A percentile compares a stretch with the other conserved stretches of the same genome.
Evolutionary conservation across 2,797 vertebrate species (phyloP).

Genomic region (Champsocephalus esox): DNA sequence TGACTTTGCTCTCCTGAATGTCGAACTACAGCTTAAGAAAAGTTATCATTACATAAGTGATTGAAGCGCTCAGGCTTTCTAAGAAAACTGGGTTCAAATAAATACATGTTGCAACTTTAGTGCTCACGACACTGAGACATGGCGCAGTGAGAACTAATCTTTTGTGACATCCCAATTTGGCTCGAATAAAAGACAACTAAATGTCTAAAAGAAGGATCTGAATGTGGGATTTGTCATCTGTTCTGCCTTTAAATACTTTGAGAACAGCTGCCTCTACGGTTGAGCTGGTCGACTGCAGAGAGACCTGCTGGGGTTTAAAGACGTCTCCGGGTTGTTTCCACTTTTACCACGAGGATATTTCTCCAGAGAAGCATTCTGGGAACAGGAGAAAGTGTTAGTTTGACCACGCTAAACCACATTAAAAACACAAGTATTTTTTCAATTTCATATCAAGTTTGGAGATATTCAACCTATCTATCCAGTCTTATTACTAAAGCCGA

Average conservation of each 20-base stretch:
- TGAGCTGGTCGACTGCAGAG: slow-evolving; percentile 34
- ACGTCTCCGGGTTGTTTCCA: slow-evolving; percentile 25
- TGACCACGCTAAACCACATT: slow-evolving; percentile 20
- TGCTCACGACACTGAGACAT: not conserved
- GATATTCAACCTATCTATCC: not conserved
- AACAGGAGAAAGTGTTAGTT: slow-evolving; percentile 43
- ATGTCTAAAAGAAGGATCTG: slow-evolving; percentile 1
- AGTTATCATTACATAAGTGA: slow-evolving; percentile 1
- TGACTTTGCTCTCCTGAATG: slow-evolving; percentile 36
- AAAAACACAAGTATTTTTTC: slow-evolving; percentile 6
- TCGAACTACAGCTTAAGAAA: slow-evolving; percentile 36
- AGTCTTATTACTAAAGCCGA: not conserved
- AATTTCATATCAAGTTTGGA: not conserved
- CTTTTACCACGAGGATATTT: slow-evolving; percentile 50
- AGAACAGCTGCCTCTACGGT: slow-evolving; percentile 15
- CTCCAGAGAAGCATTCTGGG: slow-evolving; percentile 61
- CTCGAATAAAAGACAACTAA: slow-evolving; percentile 1
- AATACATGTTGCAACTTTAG: slow-evolving; percentile 1
- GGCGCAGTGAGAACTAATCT: not conserved
- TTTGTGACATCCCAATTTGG: not conserved
- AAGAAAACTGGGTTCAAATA: slow-evolving; percentile 1
- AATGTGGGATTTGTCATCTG: slow-evolving; percentile 1
- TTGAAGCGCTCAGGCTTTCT: not conserved
- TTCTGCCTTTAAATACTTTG: slow-evolving; percentile 3
- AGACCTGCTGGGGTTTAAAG: slow-evolving; percentile 30